A percentile compares a stretch with the other conserved stretches of the same genome.
These are phyloP conservation scores for Eudyptes chrysolophus DNA, from an alignment of 2,113 vertebrate genomes.

Conservation along the genomic window DNA sequence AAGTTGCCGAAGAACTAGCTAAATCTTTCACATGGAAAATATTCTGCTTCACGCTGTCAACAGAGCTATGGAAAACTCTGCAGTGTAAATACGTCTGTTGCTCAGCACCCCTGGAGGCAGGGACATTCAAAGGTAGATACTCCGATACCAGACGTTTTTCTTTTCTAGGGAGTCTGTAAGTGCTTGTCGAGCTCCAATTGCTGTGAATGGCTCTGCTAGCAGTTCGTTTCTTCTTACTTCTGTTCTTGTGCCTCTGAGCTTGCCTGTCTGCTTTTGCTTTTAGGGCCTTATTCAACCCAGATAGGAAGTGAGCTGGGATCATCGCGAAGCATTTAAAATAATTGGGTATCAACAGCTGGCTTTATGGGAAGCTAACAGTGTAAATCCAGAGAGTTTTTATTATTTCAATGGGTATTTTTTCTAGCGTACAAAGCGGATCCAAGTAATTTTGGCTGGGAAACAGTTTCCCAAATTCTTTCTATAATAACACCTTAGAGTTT, in stretches of 20 bases:
- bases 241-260: not conserved
- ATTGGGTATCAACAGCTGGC: slow-evolving; percentile 56
- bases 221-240: not conserved
- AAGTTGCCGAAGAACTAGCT: not conserved
- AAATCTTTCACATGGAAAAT: not conserved
- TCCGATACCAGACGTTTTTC: not conserved
- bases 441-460: slow-evolving; percentile 48
- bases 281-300: slow-evolving; percentile 12
- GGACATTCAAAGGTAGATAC: not conserved
- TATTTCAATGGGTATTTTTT: slow-evolving; percentile 7
- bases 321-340: slow-evolving; percentile 21
- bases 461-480: slow-evolving; percentile 40
- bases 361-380: slow-evolving; percentile 25
- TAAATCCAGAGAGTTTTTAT: slow-evolving; percentile 49
- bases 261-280: slow-evolving; percentile 18
- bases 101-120: not conserved
- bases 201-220: not conserved
- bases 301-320: slow-evolving; percentile 58
- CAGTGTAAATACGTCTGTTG: not conserved
- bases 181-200: not conserved
- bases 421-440: not conserved
- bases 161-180: not conserved
- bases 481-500: slow-evolving; percentile 16
- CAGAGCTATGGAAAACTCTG: not conserved
- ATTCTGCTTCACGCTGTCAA: not conserved